Conservation (phyloP, 2,888 invertebrate species). For the Cancer borealis region DNA sequence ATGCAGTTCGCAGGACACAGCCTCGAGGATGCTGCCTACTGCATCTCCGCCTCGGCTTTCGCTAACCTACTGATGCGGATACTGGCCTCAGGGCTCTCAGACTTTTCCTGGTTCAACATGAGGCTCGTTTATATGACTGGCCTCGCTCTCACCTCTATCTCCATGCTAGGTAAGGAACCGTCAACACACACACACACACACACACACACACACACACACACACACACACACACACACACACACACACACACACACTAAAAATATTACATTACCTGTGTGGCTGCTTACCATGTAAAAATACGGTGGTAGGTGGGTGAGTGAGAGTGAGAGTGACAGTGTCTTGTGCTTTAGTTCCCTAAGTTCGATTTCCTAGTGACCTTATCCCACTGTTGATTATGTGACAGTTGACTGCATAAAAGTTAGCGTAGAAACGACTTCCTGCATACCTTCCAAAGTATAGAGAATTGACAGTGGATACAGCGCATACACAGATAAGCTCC, state of each 20-base stretch:
- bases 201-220: neutral
- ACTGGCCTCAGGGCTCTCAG: slow-evolving; percentile 49
- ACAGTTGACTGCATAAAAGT: neutral
- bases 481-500: too few species aligned
- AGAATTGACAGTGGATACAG: too few species aligned
- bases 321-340: too few species aligned
- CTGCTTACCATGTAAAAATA: neutral
- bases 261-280: too few species aligned
- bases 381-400: too few species aligned
- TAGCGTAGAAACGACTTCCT: too few species aligned
- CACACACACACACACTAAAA: neutral
- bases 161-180: slow-evolving; percentile 41
- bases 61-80: slow-evolving; percentile 58
- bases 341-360: too few species aligned
- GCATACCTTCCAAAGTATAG: too few species aligned
- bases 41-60: slow-evolving; percentile 47
- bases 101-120: slow-evolving; percentile 65
- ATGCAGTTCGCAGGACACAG: slow-evolving; percentile 58
- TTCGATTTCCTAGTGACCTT: too few species aligned
- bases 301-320: neutral
- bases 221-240: neutral
- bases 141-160: neutral
- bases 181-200: neutral
- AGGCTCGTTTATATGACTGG: slow-evolving; percentile 63
- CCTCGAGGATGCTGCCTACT: slow-evolving; percentile 55